Conservation (phyloP, 2,797 vertebrate genomes). For the Mormyrus hasselquistii region DNA sequence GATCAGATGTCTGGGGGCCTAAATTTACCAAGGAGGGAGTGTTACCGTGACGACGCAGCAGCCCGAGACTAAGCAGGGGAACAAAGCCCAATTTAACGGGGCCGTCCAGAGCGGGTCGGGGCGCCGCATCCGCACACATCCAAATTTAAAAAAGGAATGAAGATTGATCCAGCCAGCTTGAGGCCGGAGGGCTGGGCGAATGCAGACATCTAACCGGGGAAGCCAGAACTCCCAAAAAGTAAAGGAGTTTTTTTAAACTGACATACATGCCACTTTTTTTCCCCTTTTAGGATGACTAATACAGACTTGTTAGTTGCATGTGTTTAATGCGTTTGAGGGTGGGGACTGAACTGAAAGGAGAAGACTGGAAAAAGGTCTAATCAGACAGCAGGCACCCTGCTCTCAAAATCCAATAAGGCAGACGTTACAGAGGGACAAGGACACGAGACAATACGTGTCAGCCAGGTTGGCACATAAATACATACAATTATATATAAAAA, state of each 20-base stretch:
- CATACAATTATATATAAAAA: slow-evolving; percentile 18
- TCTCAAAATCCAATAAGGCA: background rate
- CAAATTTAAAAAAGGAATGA: slow-evolving; percentile 22
- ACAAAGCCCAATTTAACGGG: slow-evolving; percentile 30
- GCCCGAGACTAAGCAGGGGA: background rate
- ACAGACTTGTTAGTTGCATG: background rate
- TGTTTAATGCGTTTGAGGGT: background rate
- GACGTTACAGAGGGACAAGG: slow-evolving; percentile 17
- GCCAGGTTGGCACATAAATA: slow-evolving; percentile 33
- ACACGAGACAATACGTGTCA: slow-evolving; percentile 26
- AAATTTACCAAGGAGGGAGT: background rate
- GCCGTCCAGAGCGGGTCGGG: slow-evolving; percentile 27
- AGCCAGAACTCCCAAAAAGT: slow-evolving; percentile 15
- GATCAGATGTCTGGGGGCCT: background rate
- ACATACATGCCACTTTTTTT: background rate
- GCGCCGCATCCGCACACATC: slow-evolving; percentile 24
- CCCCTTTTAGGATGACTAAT: background rate
- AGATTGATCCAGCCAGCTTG: slow-evolving; percentile 25
- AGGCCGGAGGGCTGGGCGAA: background rate
- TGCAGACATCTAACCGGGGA: slow-evolving; percentile 25
- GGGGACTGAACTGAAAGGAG: background rate
- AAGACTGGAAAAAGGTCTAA: background rate
- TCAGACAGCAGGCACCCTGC: slow-evolving; percentile 39
- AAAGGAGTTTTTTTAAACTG: background rate
- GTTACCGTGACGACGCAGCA: slow-evolving; percentile 24